Evolutionary conservation across 2,797 vertebrate species (phyloP).

Genomic region (Morus bassanus): DNA sequence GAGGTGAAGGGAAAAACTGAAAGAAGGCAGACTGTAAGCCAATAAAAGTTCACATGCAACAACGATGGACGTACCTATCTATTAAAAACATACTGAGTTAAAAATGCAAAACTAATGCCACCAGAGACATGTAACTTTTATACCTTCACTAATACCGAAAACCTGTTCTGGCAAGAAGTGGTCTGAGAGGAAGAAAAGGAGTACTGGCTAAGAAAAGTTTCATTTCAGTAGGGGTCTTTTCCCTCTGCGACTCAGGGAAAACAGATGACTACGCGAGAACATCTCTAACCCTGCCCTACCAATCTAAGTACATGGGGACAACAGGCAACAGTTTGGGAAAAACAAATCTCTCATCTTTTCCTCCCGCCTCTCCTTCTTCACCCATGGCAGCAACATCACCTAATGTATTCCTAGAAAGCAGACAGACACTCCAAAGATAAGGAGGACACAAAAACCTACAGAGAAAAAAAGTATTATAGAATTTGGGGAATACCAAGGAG

Average conservation of each 20-base stretch:
- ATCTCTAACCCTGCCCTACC: neutral
- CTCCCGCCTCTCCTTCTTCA: neutral
- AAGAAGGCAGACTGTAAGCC: neutral
- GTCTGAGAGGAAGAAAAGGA: neutral
- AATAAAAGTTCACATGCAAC: neutral
- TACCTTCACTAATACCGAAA: neutral
- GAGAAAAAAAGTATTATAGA: neutral
- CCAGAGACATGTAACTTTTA: neutral
- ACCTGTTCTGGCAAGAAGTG: neutral
- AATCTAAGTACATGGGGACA: neutral
- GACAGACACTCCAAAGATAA: neutral
- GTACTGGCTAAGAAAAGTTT: neutral
- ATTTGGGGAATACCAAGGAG: neutral
- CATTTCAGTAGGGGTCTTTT: neutral
- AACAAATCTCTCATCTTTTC: rapidly evolving
- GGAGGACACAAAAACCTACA: neutral
- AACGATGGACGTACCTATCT: neutral
- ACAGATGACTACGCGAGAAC: rapidly evolving
- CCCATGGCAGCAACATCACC: neutral
- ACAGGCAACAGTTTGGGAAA: neutral
- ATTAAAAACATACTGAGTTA: neutral
- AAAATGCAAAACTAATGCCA: neutral
- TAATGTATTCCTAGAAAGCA: neutral
- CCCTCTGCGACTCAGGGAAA: neutral
- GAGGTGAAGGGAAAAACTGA: constrained; percentile 15